Percentiles rank a stretch among this genome's conserved stretches.
Conservation (phyloP, 2,797 vertebrate genomes). For the Clamator glandarius region DNA sequence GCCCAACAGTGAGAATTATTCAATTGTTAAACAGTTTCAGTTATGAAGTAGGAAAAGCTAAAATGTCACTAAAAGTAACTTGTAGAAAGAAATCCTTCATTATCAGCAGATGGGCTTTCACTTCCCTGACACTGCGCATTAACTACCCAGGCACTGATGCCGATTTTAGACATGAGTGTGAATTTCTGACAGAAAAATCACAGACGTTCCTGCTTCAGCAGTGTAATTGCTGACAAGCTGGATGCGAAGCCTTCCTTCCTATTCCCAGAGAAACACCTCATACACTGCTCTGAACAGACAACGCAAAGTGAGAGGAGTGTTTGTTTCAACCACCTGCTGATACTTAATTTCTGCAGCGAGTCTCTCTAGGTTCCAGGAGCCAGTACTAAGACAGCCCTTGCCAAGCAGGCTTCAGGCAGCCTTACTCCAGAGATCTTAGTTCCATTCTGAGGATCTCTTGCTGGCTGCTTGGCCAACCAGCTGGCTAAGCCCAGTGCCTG, state of each 20-base stretch:
- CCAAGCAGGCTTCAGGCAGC: not conserved
- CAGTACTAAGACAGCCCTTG: not conserved
- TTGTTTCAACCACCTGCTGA: not conserved
- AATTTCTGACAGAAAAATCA: slow-evolving; percentile 28
- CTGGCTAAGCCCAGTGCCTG: not conserved
- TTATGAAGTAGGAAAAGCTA: not conserved
- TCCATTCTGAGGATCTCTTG: not conserved
- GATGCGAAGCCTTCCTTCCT: not conserved
- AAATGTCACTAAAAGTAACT: slow-evolving; percentile 6
- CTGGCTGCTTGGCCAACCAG: not conserved
- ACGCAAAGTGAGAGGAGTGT: accelerated
- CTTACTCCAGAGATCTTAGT: not conserved
- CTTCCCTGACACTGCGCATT: not conserved
- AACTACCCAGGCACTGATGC: not conserved
- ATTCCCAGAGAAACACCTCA: not conserved
- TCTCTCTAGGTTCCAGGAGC: not conserved
- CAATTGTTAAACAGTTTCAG: not conserved
- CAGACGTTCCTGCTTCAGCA: not conserved
- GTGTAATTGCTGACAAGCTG: not conserved
- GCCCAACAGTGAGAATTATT: not conserved
- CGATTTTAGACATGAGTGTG: not conserved
- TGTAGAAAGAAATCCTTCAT: not conserved
- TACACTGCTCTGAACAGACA: not conserved
- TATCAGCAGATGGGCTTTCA: slow-evolving; percentile 6
- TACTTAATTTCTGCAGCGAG: not conserved